phyloP scores from a whole-genome alignment of 2,113 vertebrate genomes.

The Madoqua kirkii region DNA sequence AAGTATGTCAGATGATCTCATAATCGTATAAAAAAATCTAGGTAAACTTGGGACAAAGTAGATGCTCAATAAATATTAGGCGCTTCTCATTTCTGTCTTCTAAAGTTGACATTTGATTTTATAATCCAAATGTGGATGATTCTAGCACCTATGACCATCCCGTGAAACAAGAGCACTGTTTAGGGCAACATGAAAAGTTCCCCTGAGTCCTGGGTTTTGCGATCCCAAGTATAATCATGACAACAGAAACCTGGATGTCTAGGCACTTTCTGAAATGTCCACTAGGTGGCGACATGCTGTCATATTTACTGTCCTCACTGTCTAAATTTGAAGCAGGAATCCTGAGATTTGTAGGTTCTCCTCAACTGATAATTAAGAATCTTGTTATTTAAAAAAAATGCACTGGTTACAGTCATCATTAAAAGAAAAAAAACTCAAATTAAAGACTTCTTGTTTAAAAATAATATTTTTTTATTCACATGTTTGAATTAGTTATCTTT shows the following conservation, averaged over 20 bases:
- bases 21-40: not conserved
- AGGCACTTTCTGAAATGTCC: constrained; percentile 41
- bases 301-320: constrained; percentile 50
- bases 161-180: not conserved
- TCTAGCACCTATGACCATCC: not conserved
- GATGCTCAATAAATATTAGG: not conserved
- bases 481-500: not conserved
- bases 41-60: not conserved
- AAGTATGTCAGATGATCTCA: not conserved
- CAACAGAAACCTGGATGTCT: not conserved
- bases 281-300: constrained; percentile 73
- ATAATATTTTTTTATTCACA: not conserved
- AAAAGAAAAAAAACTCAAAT: not conserved
- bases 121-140: not conserved
- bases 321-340: not conserved
- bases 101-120: not conserved
- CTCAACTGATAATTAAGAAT: not conserved
- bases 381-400: not conserved
- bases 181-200: accelerated
- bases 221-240: not conserved
- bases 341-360: not conserved
- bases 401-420: not conserved
- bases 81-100: not conserved
- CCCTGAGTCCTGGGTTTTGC: not conserved
- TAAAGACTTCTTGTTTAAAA: constrained; percentile 15